Conservation (phyloP, 2,113 vertebrate genomes). For the Aldabrachelys gigantea region DNA sequence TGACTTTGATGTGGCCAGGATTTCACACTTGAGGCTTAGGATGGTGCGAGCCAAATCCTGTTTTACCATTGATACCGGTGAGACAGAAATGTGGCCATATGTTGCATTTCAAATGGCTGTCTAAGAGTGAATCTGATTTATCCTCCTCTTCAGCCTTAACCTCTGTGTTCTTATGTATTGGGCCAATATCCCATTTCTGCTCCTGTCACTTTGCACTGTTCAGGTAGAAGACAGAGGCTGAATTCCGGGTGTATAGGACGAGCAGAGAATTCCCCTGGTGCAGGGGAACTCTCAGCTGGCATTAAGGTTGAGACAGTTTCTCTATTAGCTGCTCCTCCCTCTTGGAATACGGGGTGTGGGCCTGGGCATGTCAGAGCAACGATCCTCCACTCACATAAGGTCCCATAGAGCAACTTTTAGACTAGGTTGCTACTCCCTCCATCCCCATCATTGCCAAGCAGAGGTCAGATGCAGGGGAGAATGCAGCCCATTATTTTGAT, state of each 20-base stretch:
- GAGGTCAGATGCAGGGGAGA: neutral
- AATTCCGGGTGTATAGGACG: neutral
- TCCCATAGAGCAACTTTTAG: neutral
- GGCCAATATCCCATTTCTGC: neutral
- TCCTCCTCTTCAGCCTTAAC: neutral
- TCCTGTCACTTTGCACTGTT: neutral
- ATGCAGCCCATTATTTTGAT: neutral
- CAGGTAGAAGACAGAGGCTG: neutral
- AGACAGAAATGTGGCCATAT: neutral
- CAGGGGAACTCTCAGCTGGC: neutral
- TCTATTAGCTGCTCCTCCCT: neutral
- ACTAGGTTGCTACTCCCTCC: neutral
- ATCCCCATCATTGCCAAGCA: neutral
- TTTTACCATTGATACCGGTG: neutral
- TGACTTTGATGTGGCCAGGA: neutral
- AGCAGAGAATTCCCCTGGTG: neutral
- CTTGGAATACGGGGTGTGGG: neutral
- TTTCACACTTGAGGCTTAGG: neutral
- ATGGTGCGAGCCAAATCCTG: neutral
- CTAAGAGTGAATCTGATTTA: neutral
- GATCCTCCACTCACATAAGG: neutral
- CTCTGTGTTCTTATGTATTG: neutral
- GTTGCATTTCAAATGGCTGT: neutral
- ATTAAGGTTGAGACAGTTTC: neutral
- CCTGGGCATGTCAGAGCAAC: neutral